These are phyloP conservation scores for Microhierax caerulescens DNA, from an alignment of 2,797 vertebrate genomes.

Conservation along the genomic window DNA sequence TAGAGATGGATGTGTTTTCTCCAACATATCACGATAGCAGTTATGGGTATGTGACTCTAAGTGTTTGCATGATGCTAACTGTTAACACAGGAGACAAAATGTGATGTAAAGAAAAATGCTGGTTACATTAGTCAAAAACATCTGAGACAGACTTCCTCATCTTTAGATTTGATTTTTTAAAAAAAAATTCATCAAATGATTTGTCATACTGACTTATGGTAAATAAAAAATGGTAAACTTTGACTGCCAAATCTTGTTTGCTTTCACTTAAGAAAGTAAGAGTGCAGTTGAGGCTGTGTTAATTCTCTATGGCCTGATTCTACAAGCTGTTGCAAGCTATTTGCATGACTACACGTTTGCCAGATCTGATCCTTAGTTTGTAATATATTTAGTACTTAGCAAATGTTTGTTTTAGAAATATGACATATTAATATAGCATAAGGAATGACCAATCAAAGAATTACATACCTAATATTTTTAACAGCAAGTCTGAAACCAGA, in stretches of 20 bases:
- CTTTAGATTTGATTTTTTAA: not conserved
- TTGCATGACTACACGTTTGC: not conserved
- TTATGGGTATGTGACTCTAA: slow-evolving; percentile 80
- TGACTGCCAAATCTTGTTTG: not conserved
- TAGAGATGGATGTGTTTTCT: slow-evolving; percentile 84
- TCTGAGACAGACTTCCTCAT: not conserved
- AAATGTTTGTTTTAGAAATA: not conserved
- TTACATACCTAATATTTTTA: not conserved
- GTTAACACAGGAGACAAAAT: slow-evolving; percentile 38
- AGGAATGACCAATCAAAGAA: not conserved
- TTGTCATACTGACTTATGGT: not conserved
- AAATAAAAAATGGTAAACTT: not conserved
- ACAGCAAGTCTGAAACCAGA: not conserved
- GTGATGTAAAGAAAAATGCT: not conserved
- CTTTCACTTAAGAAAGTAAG: not conserved
- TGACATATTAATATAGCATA: not conserved
- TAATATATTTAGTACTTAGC: not conserved
- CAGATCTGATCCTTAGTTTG: not conserved
- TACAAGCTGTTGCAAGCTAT: not conserved
- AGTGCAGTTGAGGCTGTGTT: not conserved
- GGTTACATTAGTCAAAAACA: not conserved
- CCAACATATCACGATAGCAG: slow-evolving; percentile 79
- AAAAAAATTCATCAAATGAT: not conserved
- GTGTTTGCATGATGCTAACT: slow-evolving; percentile 72
- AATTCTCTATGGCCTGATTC: not conserved